These are phyloP conservation scores for Ceratina japonica DNA, from an alignment of 1,140 invertebrate species.

Conservation along the genomic window DNA sequence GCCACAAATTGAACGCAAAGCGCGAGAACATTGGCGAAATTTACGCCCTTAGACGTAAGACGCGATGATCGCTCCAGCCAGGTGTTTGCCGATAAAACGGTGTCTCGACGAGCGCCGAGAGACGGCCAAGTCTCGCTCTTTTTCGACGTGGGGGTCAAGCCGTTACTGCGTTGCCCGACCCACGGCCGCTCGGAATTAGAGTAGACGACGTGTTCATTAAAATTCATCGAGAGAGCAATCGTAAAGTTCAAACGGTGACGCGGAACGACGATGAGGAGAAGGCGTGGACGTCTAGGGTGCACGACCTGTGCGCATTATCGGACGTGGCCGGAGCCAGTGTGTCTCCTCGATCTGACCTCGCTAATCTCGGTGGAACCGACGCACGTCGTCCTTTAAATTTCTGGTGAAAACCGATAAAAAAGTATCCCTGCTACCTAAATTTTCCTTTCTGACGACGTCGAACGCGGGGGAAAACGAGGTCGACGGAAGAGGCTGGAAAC, in stretches of 20 bases:
- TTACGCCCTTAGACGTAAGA: constrained; percentile 1
- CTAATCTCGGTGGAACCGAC: not conserved
- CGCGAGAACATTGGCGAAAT: not conserved
- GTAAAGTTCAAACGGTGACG: constrained; percentile 43
- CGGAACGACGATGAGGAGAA: constrained; percentile 18
- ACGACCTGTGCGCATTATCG: constrained; percentile 28
- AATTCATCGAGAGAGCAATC: constrained; percentile 47
- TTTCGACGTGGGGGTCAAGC: not conserved
- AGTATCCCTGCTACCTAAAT: not conserved
- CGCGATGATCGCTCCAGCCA: not conserved
- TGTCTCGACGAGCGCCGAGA: not conserved
- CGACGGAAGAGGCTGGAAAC: no score
- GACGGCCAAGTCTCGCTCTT: not conserved
- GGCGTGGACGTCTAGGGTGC: constrained; percentile 28
- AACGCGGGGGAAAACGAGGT: not conserved
- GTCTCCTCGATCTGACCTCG: constrained; percentile 1
- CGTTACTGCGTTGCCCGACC: constrained; percentile 10
- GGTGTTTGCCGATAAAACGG: not conserved
- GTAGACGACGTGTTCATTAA: constrained; percentile 37
- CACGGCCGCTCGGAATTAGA: constrained; percentile 30
- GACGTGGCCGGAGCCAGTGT: not conserved
- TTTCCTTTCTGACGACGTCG: not conserved
- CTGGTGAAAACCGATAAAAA: not conserved
- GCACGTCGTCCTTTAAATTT: constrained; percentile 10
- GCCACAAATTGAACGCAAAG: not conserved